phyloP scores from a whole-genome alignment of 2,113 vertebrate species.

The Uropsilus gracilis region DNA sequence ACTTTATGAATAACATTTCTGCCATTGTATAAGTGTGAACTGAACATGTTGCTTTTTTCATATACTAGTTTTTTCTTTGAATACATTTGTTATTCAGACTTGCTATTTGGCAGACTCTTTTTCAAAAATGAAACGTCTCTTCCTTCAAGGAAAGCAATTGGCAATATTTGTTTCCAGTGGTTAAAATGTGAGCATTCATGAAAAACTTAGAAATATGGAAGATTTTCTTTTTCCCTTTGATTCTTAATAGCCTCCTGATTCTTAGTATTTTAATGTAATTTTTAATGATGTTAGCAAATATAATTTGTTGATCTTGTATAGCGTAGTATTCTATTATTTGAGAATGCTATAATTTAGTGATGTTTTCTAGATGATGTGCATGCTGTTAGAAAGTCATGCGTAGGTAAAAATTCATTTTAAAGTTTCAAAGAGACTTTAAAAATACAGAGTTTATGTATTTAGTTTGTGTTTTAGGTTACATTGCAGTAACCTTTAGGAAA shows the following conservation, averaged over 20 bases:
- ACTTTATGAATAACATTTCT: not conserved
- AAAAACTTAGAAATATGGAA: not conserved
- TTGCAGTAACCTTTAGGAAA: not conserved
- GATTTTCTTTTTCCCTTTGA: not conserved
- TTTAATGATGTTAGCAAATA: not conserved
- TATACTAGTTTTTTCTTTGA: conserved; percentile 12
- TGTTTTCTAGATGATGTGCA: not conserved
- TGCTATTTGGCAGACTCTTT: not conserved
- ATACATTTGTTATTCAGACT: not conserved
- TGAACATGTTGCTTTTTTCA: not conserved
- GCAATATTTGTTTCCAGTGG: not conserved
- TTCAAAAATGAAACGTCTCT: not conserved
- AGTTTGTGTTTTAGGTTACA: not conserved
- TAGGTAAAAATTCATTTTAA: not conserved
- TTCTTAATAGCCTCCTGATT: not conserved
- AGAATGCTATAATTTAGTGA: not conserved
- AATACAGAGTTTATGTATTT: not conserved
- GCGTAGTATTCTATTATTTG: not conserved
- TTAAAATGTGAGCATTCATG: not conserved
- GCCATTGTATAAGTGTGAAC: not conserved
- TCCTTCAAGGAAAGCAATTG: not conserved
- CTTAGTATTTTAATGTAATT: not conserved
- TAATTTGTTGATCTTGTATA: not conserved
- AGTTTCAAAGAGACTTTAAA: not conserved
- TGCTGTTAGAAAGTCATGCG: not conserved